Conservation (phyloP, 2,888 invertebrate genomes). For the Rambutsinella grinnellia region DNA sequence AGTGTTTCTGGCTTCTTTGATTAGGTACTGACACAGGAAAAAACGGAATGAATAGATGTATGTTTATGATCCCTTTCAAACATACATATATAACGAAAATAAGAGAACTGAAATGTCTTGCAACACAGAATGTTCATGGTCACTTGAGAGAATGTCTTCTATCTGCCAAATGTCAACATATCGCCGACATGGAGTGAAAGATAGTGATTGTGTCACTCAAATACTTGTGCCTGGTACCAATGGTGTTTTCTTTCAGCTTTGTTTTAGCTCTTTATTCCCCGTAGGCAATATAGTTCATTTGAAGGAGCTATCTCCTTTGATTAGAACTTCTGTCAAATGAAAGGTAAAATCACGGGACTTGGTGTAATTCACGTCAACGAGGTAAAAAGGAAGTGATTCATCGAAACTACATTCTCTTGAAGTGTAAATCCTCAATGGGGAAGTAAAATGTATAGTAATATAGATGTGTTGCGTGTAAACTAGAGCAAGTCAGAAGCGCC, state of each 20-base stretch:
- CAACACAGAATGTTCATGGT: neutral
- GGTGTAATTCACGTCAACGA: no score
- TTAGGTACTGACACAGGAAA: neutral
- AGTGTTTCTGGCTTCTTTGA: neutral
- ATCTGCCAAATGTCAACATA: slow-evolving; percentile 30
- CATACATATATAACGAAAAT: no score
- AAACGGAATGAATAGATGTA: neutral
- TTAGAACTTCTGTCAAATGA: no score
- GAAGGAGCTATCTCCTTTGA: no score
- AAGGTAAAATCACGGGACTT: no score
- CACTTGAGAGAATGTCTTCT: slow-evolving; percentile 11
- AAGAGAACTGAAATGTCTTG: no score
- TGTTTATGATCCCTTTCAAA: slow-evolving; percentile 1
- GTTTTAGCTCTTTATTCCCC: no score
- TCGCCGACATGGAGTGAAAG: slow-evolving; percentile 12
- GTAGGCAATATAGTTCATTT: no score
- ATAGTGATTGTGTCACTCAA: slow-evolving; percentile 24
- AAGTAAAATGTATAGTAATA: neutral
- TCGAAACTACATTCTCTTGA: no score
- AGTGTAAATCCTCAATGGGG: no score
- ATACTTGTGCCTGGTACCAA: slow-evolving; percentile 5
- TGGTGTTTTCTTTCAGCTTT: slow-evolving; percentile 11
- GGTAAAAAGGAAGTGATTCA: no score
- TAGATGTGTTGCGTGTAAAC: neutral
- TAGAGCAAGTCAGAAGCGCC: no score